phyloP scores from a whole-genome alignment of 2,113 vertebrate genomes.

The Lycaon pictus region DNA sequence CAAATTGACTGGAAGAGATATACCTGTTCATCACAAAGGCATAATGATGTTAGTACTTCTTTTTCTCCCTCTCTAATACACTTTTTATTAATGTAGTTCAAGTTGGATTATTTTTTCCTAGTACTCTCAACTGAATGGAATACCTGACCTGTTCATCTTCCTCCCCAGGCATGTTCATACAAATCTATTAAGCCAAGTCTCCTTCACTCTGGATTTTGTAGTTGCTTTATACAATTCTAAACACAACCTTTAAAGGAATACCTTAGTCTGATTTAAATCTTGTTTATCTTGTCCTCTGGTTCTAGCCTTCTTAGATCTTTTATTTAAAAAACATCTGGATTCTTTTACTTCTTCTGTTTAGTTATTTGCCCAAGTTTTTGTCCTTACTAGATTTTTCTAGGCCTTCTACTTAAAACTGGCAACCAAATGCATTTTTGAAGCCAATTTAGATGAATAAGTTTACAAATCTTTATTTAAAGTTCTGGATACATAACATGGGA shows the following conservation, averaged over 20 bases:
- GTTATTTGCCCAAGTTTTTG: neutral
- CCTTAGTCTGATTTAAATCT: conserved; percentile 4
- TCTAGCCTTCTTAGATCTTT: neutral
- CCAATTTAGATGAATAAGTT: neutral
- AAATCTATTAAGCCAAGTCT: neutral
- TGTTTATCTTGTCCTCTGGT: neutral
- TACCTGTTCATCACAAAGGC: neutral
- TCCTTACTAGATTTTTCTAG: neutral
- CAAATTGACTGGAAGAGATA: neutral
- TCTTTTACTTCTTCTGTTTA: neutral
- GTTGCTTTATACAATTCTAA: conserved; percentile 52
- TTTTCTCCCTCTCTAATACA: neutral
- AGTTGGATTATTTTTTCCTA: conserved; percentile 20
- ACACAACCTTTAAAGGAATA: neutral
- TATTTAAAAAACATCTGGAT: neutral
- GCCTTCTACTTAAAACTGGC: neutral
- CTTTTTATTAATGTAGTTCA: neutral
- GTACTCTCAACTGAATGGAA: neutral
- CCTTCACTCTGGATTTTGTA: neutral
- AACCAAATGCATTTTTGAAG: conserved; percentile 22
- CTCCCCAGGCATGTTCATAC: neutral
- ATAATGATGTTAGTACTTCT: neutral
- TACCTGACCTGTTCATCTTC: neutral
- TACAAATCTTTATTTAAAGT: neutral
- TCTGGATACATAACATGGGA: neutral